These are phyloP conservation scores for Hypomecis atomaria DNA, from an alignment of 2,888 invertebrate species.

Conservation along the genomic window DNA sequence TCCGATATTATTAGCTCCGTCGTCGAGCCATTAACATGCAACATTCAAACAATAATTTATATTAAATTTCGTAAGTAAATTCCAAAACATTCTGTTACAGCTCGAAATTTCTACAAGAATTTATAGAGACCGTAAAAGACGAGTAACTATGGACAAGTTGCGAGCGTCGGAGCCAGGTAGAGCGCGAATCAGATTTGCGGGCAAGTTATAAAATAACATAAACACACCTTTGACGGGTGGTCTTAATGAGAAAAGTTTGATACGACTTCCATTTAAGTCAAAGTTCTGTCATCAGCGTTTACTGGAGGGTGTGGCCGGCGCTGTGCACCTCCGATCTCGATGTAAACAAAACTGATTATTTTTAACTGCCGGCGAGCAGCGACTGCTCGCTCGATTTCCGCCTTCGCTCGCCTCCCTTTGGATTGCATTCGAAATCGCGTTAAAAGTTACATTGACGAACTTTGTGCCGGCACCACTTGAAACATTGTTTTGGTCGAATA, in stretches of 20 bases:
- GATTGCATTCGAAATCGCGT: conserved; percentile 72
- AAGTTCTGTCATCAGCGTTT: conserved; percentile 80
- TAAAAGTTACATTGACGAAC: conserved; percentile 71
- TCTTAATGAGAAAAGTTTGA: conserved; percentile 84
- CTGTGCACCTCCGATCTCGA: conserved; percentile 60
- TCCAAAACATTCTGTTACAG: conserved; percentile 19
- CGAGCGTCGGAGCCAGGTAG: conserved; percentile 39
- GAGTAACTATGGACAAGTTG: conserved; percentile 38
- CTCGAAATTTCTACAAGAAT: conserved; percentile 23
- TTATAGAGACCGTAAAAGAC: conserved; percentile 37
- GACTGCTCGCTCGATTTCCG: conserved; percentile 63
- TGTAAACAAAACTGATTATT: conserved; percentile 72
- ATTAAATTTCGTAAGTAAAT: conserved; percentile 23
- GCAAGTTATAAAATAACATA: conserved; percentile 80
- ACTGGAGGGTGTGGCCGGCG: conserved; percentile 64
- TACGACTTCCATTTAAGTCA: conserved; percentile 80
- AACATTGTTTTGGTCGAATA: conserved; percentile 63
- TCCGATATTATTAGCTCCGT: conserved; percentile 27
- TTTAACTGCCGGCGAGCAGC: conserved; percentile 56
- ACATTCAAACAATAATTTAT: conserved; percentile 18
- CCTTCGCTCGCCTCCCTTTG: conserved; percentile 61
- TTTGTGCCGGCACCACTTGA: conserved; percentile 58
- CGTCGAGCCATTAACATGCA: conserved; percentile 24
- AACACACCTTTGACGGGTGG: conserved; percentile 81
- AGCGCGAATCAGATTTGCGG: conserved; percentile 64